Conservation (phyloP, 2,797 vertebrate species). For the Thalassophryne amazonica region DNA sequence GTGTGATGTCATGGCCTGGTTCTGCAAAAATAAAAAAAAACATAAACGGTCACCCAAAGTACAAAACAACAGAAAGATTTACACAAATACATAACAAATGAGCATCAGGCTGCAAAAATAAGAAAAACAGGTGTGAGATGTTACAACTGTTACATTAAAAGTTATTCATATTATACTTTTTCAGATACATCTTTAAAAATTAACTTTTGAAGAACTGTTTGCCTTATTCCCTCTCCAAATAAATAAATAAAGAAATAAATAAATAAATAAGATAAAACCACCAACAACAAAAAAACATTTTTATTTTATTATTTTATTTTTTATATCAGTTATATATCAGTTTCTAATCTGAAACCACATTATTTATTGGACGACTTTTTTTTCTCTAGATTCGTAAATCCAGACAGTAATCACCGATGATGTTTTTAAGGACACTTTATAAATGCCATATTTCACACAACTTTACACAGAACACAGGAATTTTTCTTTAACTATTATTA, state of each 20-base stretch:
- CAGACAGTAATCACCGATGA: too few species aligned
- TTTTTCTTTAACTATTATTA: too few species aligned
- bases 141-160: not conserved
- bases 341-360: too few species aligned
- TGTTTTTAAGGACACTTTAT: too few species aligned
- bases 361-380: too few species aligned
- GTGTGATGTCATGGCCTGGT: accelerated
- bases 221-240: conserved; percentile 14
- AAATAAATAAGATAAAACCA: conserved; percentile 13
- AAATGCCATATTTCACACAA: too few species aligned
- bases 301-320: too few species aligned
- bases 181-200: not conserved
- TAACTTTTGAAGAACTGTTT: conserved; percentile 21
- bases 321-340: too few species aligned
- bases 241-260: not conserved
- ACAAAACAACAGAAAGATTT: not conserved
- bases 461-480: too few species aligned
- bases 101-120: not conserved
- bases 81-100: not conserved
- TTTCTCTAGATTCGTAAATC: too few species aligned
- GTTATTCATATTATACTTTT: not conserved
- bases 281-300: too few species aligned
- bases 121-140: not conserved
- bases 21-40: conserved; percentile 24
- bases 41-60: not conserved